These are phyloP conservation scores for Carassius carassius DNA, from an alignment of 2,113 vertebrate genomes.

Conservation along the genomic window DNA sequence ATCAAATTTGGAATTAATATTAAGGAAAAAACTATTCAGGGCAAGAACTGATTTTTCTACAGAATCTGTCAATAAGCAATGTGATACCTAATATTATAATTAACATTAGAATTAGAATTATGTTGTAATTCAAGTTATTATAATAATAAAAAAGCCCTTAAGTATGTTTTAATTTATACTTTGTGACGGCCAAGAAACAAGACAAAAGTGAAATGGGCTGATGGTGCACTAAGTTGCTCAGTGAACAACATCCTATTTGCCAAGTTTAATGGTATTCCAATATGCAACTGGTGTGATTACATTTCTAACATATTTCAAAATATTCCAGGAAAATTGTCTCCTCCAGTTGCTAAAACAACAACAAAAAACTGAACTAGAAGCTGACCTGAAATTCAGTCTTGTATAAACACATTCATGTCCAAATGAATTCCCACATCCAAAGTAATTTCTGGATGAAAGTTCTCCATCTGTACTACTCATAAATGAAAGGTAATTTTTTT, in stretches of 20 bases:
- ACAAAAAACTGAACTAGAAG: neutral
- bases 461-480: neutral
- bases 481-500: neutral
- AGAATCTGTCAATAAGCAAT: neutral
- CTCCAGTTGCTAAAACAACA: neutral
- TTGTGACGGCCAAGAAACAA: no score
- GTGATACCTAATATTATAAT: neutral
- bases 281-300: neutral
- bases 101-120: neutral
- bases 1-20: neutral
- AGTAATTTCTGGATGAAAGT: neutral
- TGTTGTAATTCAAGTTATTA: neutral
- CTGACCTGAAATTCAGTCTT: conserved; percentile 3
- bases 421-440: neutral
- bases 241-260: no score
- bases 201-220: no score
- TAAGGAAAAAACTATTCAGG: neutral
- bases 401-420: neutral
- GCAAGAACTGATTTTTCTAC: neutral
- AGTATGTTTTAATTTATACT: no score
- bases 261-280: neutral
- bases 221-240: no score
- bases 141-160: no score
- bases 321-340: neutral
- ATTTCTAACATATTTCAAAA: neutral